phyloP scores from a whole-genome alignment of 35 echinoderm and acorn worm species.

The Apostichopus californicus region DNA sequence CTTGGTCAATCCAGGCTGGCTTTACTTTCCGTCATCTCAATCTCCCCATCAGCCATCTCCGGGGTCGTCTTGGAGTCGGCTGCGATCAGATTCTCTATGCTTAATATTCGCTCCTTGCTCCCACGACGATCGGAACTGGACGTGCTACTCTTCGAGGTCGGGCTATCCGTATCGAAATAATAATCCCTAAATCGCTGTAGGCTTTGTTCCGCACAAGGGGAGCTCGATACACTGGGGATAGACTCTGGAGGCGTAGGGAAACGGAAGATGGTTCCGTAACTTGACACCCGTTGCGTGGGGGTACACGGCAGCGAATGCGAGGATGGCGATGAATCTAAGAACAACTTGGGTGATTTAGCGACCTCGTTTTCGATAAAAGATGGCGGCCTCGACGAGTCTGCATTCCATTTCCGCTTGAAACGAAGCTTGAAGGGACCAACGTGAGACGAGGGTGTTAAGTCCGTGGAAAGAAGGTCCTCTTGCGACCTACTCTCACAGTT shows the following conservation, averaged over 20 bases:
- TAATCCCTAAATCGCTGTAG: constrained; percentile 78
- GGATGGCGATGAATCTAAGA: constrained; percentile 57
- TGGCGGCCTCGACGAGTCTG: constrained; percentile 75
- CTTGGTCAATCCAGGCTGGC: neutral
- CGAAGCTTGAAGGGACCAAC: constrained; percentile 94
- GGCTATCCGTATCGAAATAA: constrained; percentile 77
- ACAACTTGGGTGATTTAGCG: constrained; percentile 95
- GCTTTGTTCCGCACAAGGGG: constrained; percentile 59
- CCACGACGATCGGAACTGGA: constrained; percentile 51
- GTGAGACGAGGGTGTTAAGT: neutral
- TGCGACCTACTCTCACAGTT: constrained; percentile 62
- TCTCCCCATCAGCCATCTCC: neutral
- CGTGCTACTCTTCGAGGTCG: constrained; percentile 35
- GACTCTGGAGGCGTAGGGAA: constrained; percentile 80
- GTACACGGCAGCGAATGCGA: constrained; percentile 94
- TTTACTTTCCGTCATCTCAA: neutral
- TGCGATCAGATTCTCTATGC: constrained; percentile 71
- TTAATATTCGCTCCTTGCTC: constrained; percentile 59
- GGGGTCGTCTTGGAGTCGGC: neutral
- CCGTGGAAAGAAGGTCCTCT: constrained; percentile 51
- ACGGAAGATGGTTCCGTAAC: constrained; percentile 79
- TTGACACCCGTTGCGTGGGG: constrained; percentile 76
- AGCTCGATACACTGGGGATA: constrained; percentile 46
- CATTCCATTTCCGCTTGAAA: constrained; percentile 94
- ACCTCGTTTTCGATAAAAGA: constrained; percentile 78